Base-by-base conservation (phyloP, 2,113 vertebrate species). In the Chitala chitala region DNA sequence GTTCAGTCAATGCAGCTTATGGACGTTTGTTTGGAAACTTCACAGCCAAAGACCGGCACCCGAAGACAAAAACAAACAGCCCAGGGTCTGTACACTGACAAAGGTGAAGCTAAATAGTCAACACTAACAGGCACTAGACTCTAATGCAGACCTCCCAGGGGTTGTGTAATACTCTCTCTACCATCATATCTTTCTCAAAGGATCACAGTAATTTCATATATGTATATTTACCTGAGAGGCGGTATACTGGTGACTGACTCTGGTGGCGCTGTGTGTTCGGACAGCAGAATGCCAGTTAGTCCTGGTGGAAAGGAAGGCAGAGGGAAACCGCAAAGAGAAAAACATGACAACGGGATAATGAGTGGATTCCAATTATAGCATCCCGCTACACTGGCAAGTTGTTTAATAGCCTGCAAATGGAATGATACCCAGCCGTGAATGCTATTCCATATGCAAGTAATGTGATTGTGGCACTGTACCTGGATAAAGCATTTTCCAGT, bases 231-330 rank as follows among this genome's bases (percentile, higher is more conserved):
- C 71, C 71, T 73, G 24, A n/a, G 56, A 22, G 42, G 71, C 7
- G 9, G 71, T 10, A 5, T 17, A 40, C 31, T 46, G 42, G 24
- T 50, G 20, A 31, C 2, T 0, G 26, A n/a, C 29, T 46, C 44
- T 0, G 56, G 15, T 5, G 71, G 9, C 9, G 55, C 56, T 31
- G 71, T 50, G 3, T 7, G 44, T 24, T 8, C 33, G 17, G 71
- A 48, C 54, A 44, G 55, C 51, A 72, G 42, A 17, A 72, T 54
- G 8, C 38, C 59, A 33, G 24, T 31, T 38, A 36, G 13, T 17
- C 71, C 71, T 73, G 40, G 78, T 92, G 87, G 92, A 82, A 90
- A 36, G 5, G 9, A 2, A 42, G 15, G 9, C 26, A 51, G 15
- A 50, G 33, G 22, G 55, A 48, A 42, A 24, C 12, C 56, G 22